phyloP scores from a whole-genome alignment of 2,888 invertebrate species.

The Clanis bilineata region DNA sequence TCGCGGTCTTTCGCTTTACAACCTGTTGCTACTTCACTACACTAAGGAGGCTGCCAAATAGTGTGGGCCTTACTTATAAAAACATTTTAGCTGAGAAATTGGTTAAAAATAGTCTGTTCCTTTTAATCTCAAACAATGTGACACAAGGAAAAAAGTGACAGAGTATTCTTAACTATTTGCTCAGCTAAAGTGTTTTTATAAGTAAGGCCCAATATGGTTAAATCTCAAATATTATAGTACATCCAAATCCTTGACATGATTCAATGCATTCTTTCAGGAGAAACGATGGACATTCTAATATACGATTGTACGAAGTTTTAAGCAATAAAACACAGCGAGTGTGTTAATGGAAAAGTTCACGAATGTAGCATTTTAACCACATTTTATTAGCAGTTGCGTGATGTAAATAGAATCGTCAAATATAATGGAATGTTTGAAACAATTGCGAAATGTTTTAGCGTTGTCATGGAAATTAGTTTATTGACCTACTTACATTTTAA shows the following conservation, averaged over 20 bases:
- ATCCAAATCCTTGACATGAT: neutral
- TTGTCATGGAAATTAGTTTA: neutral
- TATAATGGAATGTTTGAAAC: neutral
- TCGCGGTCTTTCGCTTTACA: too few relatives aligned
- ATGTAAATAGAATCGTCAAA: conserved; percentile 3
- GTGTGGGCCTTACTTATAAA: too few relatives aligned
- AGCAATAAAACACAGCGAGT: neutral
- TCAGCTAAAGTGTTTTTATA: too few relatives aligned
- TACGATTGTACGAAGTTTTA: neutral
- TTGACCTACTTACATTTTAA: neutral
- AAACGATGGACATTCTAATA: conserved; percentile 2
- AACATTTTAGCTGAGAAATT: too few relatives aligned
- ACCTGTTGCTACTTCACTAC: too few relatives aligned
- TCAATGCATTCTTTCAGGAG: neutral
- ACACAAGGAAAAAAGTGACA: too few relatives aligned
- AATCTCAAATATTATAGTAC: too few relatives aligned
- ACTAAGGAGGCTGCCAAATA: too few relatives aligned
- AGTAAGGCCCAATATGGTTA: too few relatives aligned
- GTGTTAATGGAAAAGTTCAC: neutral
- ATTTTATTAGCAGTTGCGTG: conserved; percentile 2
- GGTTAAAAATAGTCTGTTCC: too few relatives aligned
- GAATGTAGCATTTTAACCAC: conserved; percentile 7
- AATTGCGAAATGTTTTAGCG: neutral
- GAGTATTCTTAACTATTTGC: too few relatives aligned
- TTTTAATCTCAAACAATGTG: too few relatives aligned